Percentiles rank a stretch among this genome's conserved stretches.
These are phyloP conservation scores for Nymphalis io DNA, from an alignment of 1,140 invertebrate species.

Conservation along the genomic window DNA sequence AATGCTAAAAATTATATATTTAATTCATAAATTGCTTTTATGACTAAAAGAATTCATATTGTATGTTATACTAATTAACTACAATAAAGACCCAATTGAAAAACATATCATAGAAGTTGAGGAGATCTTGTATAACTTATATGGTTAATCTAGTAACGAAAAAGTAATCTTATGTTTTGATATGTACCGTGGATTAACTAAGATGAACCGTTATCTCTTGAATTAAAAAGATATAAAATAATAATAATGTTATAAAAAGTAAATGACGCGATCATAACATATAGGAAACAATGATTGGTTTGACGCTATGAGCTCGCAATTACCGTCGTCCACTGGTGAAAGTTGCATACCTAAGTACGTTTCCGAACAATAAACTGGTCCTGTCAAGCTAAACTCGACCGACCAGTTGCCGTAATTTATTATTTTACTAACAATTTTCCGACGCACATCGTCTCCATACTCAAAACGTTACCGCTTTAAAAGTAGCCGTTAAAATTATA, in stretches of 20 bases:
- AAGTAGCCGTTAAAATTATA: constrained; percentile 17
- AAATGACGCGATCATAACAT: constrained; percentile 16
- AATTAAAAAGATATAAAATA: neutral
- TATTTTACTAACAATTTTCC: constrained; percentile 58
- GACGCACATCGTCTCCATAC: constrained; percentile 30
- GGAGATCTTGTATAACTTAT: no score
- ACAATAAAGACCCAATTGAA: no score
- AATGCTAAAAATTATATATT: no score
- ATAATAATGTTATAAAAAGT: neutral
- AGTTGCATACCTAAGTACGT: constrained; percentile 62
- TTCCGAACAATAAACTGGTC: constrained; percentile 67
- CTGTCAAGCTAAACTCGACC: constrained; percentile 55
- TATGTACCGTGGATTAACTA: neutral
- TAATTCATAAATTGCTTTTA: no score
- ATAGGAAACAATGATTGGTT: constrained; percentile 36
- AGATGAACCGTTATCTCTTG: neutral
- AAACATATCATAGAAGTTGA: no score
- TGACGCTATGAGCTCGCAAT: constrained; percentile 41
- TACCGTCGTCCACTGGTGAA: constrained; percentile 57
- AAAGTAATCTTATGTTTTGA: neutral
- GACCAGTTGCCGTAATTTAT: constrained; percentile 54
- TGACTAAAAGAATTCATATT: no score
- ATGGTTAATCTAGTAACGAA: no score
- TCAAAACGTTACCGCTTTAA: constrained; percentile 18
- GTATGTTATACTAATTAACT: no score